Evolutionary conservation across 2,888 invertebrate genomes (phyloP).

Genomic region (Podotricha telesiphe): DNA sequence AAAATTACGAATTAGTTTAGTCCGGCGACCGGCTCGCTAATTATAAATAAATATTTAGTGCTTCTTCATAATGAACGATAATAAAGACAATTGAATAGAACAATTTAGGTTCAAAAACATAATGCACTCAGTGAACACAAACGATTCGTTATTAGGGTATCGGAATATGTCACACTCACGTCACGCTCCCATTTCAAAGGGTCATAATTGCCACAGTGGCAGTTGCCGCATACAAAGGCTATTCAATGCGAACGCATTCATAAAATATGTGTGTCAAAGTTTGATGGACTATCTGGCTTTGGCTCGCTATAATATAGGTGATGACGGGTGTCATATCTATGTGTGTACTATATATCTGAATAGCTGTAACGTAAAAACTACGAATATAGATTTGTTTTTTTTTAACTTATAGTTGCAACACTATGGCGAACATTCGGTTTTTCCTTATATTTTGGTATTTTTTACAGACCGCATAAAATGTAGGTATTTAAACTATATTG

Average conservation of each 20-base stretch:
- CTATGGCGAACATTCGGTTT: no score
- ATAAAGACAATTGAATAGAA: not conserved
- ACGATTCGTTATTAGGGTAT: slow-evolving; percentile 31
- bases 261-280: slow-evolving; percentile 35
- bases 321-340: not conserved
- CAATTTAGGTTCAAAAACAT: slow-evolving; percentile 15
- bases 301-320: slow-evolving; percentile 11
- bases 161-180: slow-evolving; percentile 32
- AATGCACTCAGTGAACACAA: slow-evolving; percentile 23
- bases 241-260: slow-evolving; percentile 34
- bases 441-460: no score
- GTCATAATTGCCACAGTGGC: slow-evolving; percentile 41
- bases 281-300: slow-evolving; percentile 28
- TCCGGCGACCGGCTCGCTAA: no score
- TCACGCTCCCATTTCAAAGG: slow-evolving; percentile 39
- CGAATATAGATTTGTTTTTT: not conserved
- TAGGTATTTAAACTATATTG: no score
- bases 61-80: not conserved
- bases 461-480: no score
- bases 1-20: no score
- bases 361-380: not conserved
- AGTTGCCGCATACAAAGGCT: slow-evolving; percentile 31
- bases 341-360: not conserved
- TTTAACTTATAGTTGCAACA: not conserved
- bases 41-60: no score